These are phyloP conservation scores for Anhinga anhinga DNA, from an alignment of 2,113 vertebrate species.

Conservation along the genomic window DNA sequence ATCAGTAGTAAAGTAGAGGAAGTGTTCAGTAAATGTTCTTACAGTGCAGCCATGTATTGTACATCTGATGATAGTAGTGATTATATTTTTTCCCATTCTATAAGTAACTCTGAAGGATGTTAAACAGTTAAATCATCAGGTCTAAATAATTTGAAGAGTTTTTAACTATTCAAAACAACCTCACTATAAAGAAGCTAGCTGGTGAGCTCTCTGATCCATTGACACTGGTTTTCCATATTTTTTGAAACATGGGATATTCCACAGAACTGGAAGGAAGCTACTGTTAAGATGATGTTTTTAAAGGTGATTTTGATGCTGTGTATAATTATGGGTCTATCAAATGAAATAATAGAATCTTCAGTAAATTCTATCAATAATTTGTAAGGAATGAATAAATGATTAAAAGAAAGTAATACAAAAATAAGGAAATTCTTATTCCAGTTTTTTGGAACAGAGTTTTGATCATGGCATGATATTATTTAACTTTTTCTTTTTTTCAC, in stretches of 20 bases:
- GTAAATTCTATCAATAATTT: not conserved
- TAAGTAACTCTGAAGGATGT: not conserved
- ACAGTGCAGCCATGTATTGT: not conserved
- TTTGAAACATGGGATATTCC: not conserved
- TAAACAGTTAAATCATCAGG: not conserved
- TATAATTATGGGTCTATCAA: not conserved
- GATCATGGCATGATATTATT: not conserved
- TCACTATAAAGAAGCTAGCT: not conserved
- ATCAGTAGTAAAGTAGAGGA: not conserved
- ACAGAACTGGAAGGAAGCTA: not conserved
- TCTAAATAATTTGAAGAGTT: not conserved
- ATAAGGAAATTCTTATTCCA: not conserved
- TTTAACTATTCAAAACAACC: not conserved
- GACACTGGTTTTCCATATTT: not conserved
- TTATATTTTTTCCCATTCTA: not conserved
- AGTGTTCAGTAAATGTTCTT: not conserved
- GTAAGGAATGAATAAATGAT: not conserved
- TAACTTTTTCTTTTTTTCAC: not conserved
- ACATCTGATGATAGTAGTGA: not conserved
- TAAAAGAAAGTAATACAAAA: not conserved
- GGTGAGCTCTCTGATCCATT: not conserved
- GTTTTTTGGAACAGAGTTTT: not conserved
- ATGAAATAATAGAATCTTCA: not conserved
- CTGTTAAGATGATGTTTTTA: not conserved
- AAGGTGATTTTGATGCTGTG: not conserved